Evolutionary conservation across 2,113 vertebrate genomes (phyloP), one percentile per base, ranked within the genome.

Genomic region (Periophthalmus modestus): DNA sequence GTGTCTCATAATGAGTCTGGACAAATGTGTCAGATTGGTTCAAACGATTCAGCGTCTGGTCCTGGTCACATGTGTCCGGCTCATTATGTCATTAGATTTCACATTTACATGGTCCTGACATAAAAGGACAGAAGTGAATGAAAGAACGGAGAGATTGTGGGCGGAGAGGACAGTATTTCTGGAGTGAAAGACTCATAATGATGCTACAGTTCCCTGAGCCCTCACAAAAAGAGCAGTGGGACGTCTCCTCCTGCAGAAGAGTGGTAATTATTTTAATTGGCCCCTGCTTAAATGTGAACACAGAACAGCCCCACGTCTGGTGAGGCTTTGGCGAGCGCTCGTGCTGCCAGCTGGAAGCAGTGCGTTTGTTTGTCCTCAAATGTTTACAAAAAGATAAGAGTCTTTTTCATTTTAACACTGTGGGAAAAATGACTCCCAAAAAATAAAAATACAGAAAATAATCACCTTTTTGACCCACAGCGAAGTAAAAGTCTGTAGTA

Each of bases 221-320:
- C 54, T 43, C 19, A 72, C 59, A 72, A 55, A 71, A 78, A 72
- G 69, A 54, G 50, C 46, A 71, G 66, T 24, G 39, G 52, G 24
- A 82, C 69, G 68, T 82, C 75, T 81, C 66, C 63, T 83, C 78
- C 77, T 76, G 79, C 71, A 61, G 75, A 82, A 88, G 82, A 87
- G 81, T 68, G 67, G 78, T 86, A 87, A 92, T 93, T 92, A 90
- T 86, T 89, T 86, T 91, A 91, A 93, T 93, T 89, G 91, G 87
- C 67, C 69, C 72, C 82, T 80, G 75, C 85, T 88, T 83, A 78
- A 86, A 84, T 83, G 61, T 84, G 81, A 90, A 82, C 21, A 50
- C 67, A 85, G 69, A 23, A 28, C 21, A 59, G 72, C 85, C 79
- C 28, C 66, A 57, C 79, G 85, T 78, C n/a, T 67, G 69, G 12